Percentiles rank a stretch among this genome's conserved stretches.
Conservation (phyloP, 1,140 invertebrate species). For the Anoplophora glabripennis region DNA sequence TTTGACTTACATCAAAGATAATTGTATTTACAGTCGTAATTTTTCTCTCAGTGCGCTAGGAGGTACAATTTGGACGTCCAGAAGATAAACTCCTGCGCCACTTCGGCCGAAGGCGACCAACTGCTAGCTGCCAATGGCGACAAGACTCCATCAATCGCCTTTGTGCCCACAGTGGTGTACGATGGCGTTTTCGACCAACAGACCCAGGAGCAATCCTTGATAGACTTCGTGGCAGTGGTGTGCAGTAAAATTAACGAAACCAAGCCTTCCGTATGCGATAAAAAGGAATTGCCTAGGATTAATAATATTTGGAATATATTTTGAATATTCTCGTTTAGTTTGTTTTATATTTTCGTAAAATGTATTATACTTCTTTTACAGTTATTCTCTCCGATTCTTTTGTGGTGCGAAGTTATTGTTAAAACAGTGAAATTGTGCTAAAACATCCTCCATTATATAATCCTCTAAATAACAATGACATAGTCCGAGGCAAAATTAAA, state of each 20-base stretch:
- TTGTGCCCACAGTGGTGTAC: constrained; percentile 62
- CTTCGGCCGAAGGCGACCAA: constrained; percentile 48
- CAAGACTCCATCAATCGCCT: constrained; percentile 56
- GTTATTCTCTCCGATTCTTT: too few species aligned
- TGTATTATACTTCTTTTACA: too few species aligned
- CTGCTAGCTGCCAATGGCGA: constrained; percentile 57
- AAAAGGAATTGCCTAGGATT: not conserved
- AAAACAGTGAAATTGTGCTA: too few species aligned
- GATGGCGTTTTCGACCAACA: constrained; percentile 24
- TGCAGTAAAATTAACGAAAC: constrained; percentile 25
- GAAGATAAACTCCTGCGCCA: constrained; percentile 18
- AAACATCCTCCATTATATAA: too few species aligned
- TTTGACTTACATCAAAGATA: too few species aligned
- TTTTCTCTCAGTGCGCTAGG: constrained; percentile 30
- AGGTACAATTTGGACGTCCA: constrained; percentile 20
- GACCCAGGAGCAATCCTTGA: constrained; percentile 25
- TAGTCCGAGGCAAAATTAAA: too few species aligned
- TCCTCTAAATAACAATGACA: too few species aligned
- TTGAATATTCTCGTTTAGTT: too few species aligned
- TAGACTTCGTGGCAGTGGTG: constrained; percentile 28
- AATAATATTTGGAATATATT: too few species aligned
- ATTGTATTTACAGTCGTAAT: too few species aligned
- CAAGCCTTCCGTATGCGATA: constrained; percentile 22
- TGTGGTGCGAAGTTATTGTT: too few species aligned
- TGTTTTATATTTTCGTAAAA: too few species aligned